phyloP scores from a whole-genome alignment of 35 echinoderm and acorn worm species.

The Hemicentrotus pulcherrimus region DNA sequence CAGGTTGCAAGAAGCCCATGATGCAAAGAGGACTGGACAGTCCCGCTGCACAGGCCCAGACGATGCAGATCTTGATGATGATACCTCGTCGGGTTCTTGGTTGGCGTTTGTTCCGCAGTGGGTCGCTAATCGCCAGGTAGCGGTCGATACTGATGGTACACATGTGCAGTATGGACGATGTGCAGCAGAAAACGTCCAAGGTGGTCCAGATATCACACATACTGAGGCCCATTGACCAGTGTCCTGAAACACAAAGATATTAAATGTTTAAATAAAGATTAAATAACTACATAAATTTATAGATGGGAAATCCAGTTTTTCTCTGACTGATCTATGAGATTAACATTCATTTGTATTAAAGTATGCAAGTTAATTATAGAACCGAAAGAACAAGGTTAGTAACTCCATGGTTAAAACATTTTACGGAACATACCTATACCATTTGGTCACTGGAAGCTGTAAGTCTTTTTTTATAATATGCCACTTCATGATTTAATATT shows the following conservation, averaged over 20 bases:
- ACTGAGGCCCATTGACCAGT: slow-evolving; percentile 61
- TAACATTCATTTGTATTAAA: background rate
- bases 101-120: slow-evolving; percentile 51
- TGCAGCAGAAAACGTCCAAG: slow-evolving; percentile 86
- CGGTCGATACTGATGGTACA: slow-evolving; percentile 80
- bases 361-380: background rate
- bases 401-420: background rate
- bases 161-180: slow-evolving; percentile 88
- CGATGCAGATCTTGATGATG: slow-evolving; percentile 64
- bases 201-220: slow-evolving; percentile 78
- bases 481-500: background rate
- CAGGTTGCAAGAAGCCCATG: slow-evolving; percentile 50
- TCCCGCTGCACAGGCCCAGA: slow-evolving; percentile 67
- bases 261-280: background rate
- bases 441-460: background rate
- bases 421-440: background rate
- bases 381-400: background rate
- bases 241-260: slow-evolving; percentile 39
- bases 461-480: background rate
- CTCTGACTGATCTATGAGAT: background rate
- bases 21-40: slow-evolving; percentile 79
- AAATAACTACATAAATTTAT: background rate
- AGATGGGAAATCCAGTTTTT: background rate
- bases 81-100: slow-evolving; percentile 44
- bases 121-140: slow-evolving; percentile 78